These are phyloP conservation scores for Lycocerus yunnanus DNA, from an alignment of 2,888 invertebrate species.

Conservation along the genomic window DNA sequence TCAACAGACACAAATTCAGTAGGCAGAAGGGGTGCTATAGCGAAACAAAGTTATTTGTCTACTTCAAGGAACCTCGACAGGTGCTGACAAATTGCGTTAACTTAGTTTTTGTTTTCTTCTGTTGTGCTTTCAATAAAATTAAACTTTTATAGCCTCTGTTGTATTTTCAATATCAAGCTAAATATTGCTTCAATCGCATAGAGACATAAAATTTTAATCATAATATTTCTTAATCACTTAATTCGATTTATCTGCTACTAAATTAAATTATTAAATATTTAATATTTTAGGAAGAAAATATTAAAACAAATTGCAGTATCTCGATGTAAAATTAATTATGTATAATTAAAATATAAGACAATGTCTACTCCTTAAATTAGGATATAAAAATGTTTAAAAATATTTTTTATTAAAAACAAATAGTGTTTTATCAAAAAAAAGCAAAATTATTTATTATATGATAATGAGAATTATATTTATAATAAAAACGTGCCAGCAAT, in stretches of 20 bases:
- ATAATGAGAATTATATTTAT: no score
- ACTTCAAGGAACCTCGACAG: constrained; percentile 21
- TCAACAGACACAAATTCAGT: constrained; percentile 18
- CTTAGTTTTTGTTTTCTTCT: constrained; percentile 20
- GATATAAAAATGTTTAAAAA: no score
- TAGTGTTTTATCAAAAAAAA: no score
- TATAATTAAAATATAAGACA: neutral
- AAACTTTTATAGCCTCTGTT: neutral
- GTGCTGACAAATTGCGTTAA: constrained; percentile 29
- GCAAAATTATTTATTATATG: no score
- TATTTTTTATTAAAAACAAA: no score
- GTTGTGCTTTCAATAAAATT: constrained; percentile 21
- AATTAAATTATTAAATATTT: neutral
- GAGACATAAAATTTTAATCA: neutral
- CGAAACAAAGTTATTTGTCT: constrained; percentile 22
- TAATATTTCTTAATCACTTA: neutral
- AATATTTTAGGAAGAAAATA: neutral
- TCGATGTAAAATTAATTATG: neutral
- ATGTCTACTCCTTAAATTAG: neutral
- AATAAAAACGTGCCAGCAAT: no score
- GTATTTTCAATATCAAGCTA: neutral
- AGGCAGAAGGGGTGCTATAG: constrained; percentile 10
- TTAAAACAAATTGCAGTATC: neutral
- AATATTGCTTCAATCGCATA: neutral
- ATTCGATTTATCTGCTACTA: neutral